Conservation (phyloP, 2,888 invertebrate genomes). For the Tolmerus cingulatus region DNA sequence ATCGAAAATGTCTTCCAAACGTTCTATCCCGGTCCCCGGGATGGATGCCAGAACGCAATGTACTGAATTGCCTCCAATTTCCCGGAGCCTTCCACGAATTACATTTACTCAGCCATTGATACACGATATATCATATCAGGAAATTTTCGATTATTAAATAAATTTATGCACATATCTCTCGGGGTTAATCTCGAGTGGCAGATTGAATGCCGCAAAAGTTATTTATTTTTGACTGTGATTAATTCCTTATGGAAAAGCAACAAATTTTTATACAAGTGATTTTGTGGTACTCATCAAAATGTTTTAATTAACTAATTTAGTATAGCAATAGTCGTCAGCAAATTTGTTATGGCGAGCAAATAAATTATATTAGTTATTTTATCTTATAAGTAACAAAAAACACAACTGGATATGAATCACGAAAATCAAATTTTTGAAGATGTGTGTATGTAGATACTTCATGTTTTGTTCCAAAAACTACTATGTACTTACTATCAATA, state of each 20-base stretch:
- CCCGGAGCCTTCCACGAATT: not conserved
- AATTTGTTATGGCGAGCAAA: not conserved
- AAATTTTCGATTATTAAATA: constrained; percentile 22
- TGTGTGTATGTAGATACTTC: no score
- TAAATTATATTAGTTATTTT: not conserved
- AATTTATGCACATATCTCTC: not conserved
- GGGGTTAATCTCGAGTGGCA: constrained; percentile 10
- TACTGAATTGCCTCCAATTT: constrained; percentile 3
- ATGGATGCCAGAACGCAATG: not conserved
- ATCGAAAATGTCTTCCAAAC: constrained; percentile 5
- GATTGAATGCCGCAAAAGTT: constrained; percentile 3
- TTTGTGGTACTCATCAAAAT: not conserved
- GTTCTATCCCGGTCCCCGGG: not conserved
- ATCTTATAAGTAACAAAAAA: no score
- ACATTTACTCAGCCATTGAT: not conserved
- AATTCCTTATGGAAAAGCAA: not conserved
- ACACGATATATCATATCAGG: constrained; percentile 7
- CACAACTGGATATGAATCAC: no score
- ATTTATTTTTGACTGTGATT: not conserved
- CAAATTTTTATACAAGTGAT: not conserved
- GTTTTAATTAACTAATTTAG: not conserved
- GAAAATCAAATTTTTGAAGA: no score
- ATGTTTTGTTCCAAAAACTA: no score
- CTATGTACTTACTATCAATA: no score
- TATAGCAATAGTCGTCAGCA: not conserved